These are phyloP conservation scores for Enteromius anoplus DNA, from an alignment of 2,797 vertebrate genomes.

Conservation along the genomic window DNA sequence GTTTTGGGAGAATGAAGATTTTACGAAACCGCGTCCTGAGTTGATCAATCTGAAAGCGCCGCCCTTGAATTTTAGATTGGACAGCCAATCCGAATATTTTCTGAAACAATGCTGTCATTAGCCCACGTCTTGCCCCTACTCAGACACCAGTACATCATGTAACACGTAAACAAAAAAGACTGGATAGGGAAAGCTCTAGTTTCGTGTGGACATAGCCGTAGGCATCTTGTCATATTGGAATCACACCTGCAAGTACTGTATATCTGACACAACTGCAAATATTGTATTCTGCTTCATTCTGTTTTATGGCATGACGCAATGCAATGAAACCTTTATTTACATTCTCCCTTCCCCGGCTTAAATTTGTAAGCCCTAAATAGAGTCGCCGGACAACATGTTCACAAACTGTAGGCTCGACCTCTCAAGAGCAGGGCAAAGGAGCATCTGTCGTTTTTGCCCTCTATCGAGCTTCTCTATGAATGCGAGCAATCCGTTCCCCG, in stretches of 20 bases:
- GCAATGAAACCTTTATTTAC: slow-evolving; percentile 29
- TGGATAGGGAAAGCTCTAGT: no score
- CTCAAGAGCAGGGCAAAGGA: slow-evolving; percentile 68
- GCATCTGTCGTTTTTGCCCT: slow-evolving; percentile 92
- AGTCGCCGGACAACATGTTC: slow-evolving; percentile 19
- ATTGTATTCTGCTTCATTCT: background rate
- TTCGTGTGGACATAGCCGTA: background rate
- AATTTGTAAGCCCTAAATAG: slow-evolving; percentile 37
- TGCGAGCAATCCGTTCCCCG: slow-evolving; percentile 78
- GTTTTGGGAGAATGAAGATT: no score
- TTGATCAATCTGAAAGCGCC: no score
- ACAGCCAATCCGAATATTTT: no score
- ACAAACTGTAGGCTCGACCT: slow-evolving; percentile 56
- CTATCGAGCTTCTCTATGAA: slow-evolving; percentile 81
- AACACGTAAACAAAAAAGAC: no score
- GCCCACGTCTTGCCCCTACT: no score
- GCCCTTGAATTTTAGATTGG: no score
- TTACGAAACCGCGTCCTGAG: no score
- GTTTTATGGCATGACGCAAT: slow-evolving; percentile 15
- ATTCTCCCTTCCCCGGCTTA: background rate
- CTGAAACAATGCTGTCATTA: no score
- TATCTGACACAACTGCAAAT: slow-evolving; percentile 3
- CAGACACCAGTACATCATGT: no score
- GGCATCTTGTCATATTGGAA: background rate
- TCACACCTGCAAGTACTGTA: background rate